phyloP scores from a whole-genome alignment of 2,113 vertebrate genomes.

The Athene cunicularia region DNA sequence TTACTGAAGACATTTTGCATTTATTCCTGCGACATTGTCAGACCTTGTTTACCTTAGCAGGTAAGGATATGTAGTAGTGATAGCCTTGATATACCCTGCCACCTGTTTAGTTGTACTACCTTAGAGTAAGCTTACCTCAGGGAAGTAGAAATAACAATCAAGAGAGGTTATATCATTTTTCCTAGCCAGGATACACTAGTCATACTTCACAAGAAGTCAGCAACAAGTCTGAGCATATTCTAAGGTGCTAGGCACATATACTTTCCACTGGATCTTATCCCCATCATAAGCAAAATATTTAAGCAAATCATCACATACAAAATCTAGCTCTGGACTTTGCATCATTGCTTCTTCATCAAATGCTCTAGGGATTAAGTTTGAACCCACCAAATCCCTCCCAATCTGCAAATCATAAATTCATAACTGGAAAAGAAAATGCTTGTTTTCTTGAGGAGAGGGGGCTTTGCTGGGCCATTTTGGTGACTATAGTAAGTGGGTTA shows the following conservation, averaged over 20 bases:
- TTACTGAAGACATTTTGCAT: neutral
- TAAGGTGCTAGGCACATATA: neutral
- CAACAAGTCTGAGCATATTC: neutral
- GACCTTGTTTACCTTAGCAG: neutral
- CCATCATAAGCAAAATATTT: neutral
- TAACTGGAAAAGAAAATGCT: neutral
- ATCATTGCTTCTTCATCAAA: conserved; percentile 34
- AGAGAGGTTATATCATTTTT: neutral
- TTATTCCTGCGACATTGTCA: neutral
- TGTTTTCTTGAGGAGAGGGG: neutral
- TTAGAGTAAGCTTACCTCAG: neutral
- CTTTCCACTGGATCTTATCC: neutral
- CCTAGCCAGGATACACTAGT: neutral
- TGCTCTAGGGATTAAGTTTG: neutral
- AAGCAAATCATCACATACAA: conserved; percentile 18
- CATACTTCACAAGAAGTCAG: neutral
- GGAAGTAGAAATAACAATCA: neutral
- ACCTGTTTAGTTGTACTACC: neutral
- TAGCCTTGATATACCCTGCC: neutral
- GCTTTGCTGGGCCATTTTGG: neutral
- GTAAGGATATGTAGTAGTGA: neutral
- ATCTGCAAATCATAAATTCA: conserved; percentile 45
- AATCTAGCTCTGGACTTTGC: conserved; percentile 8
- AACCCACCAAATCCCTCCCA: conserved; percentile 16
- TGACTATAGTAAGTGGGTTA: neutral